Evolutionary conservation across 1,140 invertebrate species (phyloP).

Genomic region (Drosophila ambigua): DNA sequence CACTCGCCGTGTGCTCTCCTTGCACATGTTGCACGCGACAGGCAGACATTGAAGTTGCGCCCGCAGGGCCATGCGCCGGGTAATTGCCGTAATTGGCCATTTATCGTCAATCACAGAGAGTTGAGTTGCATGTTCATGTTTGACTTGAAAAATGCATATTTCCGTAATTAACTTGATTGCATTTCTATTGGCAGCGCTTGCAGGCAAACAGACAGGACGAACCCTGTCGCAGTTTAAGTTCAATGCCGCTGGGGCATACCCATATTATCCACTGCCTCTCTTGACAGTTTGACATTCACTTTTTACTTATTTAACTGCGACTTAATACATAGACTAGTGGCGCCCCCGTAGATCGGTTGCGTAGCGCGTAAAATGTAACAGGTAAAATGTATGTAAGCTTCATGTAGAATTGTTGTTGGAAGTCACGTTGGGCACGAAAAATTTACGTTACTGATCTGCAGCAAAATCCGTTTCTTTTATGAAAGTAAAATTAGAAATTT

Average conservation of each 20-base stretch:
- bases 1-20: no score
- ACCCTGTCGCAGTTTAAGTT: conserved; percentile 24
- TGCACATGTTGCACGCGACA: conserved; percentile 48
- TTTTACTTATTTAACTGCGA: background rate
- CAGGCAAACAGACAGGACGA: conserved; percentile 14
- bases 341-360: no score
- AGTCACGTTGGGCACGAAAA: no score
- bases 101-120: conserved; percentile 62
- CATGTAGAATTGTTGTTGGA: no score
- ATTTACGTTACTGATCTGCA: no score
- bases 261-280: no score
- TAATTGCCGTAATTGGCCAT: conserved; percentile 78
- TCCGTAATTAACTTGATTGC: conserved; percentile 69
- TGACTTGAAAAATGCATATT: conserved; percentile 56
- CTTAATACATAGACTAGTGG: no score
- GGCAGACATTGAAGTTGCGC: conserved; percentile 3
- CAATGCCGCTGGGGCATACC: background rate
- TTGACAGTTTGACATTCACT: conserved; percentile 11
- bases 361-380: no score
- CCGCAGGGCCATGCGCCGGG: conserved; percentile 25
- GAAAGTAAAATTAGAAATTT: no score
- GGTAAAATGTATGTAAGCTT: no score
- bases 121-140: conserved; percentile 32
- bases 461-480: no score
- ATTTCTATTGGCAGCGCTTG: conserved; percentile 59